phyloP scores from a whole-genome alignment of 1,140 invertebrate species.

The Ceratina australensis region DNA sequence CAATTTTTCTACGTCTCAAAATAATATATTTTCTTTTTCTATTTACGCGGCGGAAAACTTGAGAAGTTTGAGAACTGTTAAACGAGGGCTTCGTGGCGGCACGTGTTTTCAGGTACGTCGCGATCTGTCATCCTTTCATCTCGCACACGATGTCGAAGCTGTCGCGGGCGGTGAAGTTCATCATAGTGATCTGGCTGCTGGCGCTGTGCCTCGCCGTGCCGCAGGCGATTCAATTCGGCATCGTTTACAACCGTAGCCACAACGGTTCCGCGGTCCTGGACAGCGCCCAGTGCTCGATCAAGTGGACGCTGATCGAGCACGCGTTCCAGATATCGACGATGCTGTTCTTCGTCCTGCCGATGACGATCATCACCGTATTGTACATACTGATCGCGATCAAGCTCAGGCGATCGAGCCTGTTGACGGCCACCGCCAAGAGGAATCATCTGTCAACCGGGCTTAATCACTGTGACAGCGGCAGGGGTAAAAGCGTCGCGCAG shows the following conservation, averaged over 20 bases:
- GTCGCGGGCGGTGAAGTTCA: slow-evolving; percentile 85
- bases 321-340: slow-evolving; percentile 92
- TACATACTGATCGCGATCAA: slow-evolving; percentile 91
- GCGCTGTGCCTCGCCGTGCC: slow-evolving; percentile 89
- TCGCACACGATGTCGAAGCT: slow-evolving; percentile 92
- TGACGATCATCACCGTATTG: slow-evolving; percentile 91
- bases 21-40: no score
- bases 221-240: slow-evolving; percentile 87
- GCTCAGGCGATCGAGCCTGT: slow-evolving; percentile 83
- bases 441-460: slow-evolving; percentile 65
- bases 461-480: slow-evolving; percentile 67
- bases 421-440: slow-evolving; percentile 77
- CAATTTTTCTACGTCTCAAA: no score
- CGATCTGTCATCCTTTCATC: slow-evolving; percentile 95
- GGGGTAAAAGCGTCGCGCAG: slow-evolving; percentile 75
- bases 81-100: neutral
- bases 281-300: slow-evolving; percentile 81
- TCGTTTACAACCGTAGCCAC: slow-evolving; percentile 79
- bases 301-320: slow-evolving; percentile 83
- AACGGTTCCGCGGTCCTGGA: slow-evolving; percentile 77
- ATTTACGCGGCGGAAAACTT: no score
- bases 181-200: slow-evolving; percentile 86
- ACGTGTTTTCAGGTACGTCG: slow-evolving; percentile 87
- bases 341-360: slow-evolving; percentile 91
- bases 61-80: neutral